Evolutionary conservation across 2,113 vertebrate species (phyloP).

Genomic region (Corvus cornix): DNA sequence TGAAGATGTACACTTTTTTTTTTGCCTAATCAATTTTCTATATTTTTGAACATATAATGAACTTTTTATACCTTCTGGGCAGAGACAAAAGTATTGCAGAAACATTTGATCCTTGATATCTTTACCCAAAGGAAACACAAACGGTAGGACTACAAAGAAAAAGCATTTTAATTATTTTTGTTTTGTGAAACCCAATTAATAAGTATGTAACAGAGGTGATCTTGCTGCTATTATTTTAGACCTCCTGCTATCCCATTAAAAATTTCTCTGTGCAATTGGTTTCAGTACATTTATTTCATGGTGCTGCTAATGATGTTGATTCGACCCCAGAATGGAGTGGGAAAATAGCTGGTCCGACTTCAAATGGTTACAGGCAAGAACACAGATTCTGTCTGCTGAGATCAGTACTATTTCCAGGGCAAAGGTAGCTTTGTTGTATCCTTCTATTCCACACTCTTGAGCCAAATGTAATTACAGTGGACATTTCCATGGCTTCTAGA

Average conservation of each 20-base stretch:
- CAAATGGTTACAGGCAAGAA: background rate
- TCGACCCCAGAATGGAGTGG: background rate
- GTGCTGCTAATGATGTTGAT: background rate
- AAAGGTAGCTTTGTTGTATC: background rate
- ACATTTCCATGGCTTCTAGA: background rate
- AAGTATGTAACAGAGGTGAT: background rate
- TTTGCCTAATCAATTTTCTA: background rate
- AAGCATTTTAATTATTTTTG: background rate
- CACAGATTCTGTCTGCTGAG: background rate
- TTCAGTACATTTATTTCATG: background rate
- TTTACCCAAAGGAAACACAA: background rate
- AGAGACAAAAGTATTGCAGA: background rate
- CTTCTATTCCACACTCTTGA: background rate
- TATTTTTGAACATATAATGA: background rate
- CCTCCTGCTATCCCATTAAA: background rate
- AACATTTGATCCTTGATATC: background rate
- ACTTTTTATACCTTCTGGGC: background rate
- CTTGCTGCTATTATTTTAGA: background rate
- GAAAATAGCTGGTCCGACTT: background rate
- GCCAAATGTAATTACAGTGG: background rate
- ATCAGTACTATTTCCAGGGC: background rate
- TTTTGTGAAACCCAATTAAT: background rate
- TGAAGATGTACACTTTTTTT: background rate
- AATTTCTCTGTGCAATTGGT: background rate
- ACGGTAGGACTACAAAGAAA: background rate